Conservation (phyloP, 1,140 invertebrate genomes). For the Brachionus angularis region DNA sequence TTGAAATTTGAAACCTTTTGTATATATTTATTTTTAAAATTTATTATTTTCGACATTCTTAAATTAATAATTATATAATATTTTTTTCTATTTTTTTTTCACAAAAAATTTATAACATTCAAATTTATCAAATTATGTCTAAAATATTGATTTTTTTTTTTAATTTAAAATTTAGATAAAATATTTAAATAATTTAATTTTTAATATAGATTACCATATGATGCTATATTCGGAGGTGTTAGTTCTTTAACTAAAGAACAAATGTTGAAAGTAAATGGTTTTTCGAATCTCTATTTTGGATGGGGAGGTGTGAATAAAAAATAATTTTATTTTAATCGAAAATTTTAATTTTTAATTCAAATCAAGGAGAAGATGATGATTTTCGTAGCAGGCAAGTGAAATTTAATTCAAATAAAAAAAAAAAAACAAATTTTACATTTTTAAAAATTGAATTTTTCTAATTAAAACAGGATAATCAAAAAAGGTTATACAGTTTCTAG, state of each 20-base stretch:
- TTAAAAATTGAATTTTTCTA: not conserved
- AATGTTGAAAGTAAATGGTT: constrained; percentile 44
- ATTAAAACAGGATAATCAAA: constrained; percentile 8
- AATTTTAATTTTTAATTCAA: not conserved
- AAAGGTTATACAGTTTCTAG: constrained; percentile 4
- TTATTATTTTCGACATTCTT: too few relatives aligned
- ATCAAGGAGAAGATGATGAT: constrained; percentile 28
- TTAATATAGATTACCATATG: constrained; percentile 67
- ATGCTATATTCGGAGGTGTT: constrained; percentile 61
- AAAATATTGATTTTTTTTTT: constrained; percentile 48
- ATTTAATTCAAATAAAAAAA: not conserved
- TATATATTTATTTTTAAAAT: too few relatives aligned
- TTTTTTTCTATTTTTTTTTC: too few relatives aligned
- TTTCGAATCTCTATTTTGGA: constrained; percentile 43
- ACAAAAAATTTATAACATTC: not conserved
- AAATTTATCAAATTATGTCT: not conserved
- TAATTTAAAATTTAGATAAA: not conserved
- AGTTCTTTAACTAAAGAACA: constrained; percentile 20
- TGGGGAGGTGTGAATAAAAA: constrained; percentile 46
- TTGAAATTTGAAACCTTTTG: too few relatives aligned
- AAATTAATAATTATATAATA: too few relatives aligned
- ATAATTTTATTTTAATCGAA: constrained; percentile 17
- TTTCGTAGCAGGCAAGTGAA: not conserved
- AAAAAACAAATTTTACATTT: not conserved
- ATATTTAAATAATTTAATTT: not conserved